These are phyloP conservation scores for Diachasmimorpha longicaudata DNA, from an alignment of 1,140 invertebrate genomes.

Conservation along the genomic window DNA sequence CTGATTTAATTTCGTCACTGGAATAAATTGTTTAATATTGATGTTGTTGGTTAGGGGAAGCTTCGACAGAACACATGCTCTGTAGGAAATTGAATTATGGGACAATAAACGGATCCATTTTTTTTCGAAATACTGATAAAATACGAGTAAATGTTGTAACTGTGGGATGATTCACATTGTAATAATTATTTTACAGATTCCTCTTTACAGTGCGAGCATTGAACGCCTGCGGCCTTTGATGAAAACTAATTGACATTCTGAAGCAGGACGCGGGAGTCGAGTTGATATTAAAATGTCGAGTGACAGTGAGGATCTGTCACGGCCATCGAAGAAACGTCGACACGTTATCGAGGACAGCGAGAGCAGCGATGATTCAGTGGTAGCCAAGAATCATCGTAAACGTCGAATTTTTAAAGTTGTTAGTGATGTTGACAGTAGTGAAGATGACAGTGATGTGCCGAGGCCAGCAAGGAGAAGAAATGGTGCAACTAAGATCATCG, in stretches of 20 bases:
- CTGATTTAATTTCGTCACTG: no score
- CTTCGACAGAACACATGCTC: no score
- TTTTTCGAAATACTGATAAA: no score
- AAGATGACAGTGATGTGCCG: constrained; percentile 52
- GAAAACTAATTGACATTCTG: neutral
- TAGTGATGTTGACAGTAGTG: constrained; percentile 51
- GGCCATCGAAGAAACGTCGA: constrained; percentile 39
- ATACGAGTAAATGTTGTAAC: no score
- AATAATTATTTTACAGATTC: neutral
- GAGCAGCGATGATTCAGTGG: constrained; percentile 51
- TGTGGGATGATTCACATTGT: no score
- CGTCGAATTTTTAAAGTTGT: constrained; percentile 47
- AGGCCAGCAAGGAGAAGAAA: constrained; percentile 44
- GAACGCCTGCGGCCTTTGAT: neutral
- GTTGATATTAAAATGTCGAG: constrained; percentile 58
- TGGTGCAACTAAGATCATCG: constrained; percentile 42
- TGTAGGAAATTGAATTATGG: no score
- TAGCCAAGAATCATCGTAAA: constrained; percentile 39
- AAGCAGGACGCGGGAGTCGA: neutral
- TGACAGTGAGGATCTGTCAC: constrained; percentile 40
- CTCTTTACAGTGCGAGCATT: neutral
- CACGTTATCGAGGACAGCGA: constrained; percentile 39
- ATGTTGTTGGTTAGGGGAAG: no score
- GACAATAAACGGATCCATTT: no score
- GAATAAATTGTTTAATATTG: no score